Evolutionary conservation across 1,140 invertebrate genomes (phyloP).

Genomic region (Rhagoletis pomonella): DNA sequence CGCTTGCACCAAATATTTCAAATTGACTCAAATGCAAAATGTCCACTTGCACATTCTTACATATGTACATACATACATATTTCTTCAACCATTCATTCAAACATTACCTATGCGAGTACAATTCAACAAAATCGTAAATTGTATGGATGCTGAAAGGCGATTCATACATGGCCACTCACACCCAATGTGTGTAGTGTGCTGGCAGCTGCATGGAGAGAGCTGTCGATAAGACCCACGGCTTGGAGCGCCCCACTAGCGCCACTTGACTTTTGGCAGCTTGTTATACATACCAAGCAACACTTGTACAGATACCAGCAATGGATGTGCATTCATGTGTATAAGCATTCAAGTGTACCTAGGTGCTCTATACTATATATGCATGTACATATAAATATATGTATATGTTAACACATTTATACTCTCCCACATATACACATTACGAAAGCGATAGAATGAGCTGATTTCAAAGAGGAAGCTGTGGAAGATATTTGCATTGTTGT

Average conservation of each 20-base stretch:
- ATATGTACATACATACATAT: too few species aligned
- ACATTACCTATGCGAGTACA: not conserved
- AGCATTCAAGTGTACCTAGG: too few species aligned
- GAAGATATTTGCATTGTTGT: conserved; percentile 45
- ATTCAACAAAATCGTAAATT: not conserved
- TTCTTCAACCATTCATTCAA: too few species aligned
- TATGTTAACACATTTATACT: too few species aligned
- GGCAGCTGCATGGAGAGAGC: not conserved
- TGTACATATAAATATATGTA: not conserved
- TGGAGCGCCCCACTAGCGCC: conserved; percentile 5
- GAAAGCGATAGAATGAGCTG: not conserved
- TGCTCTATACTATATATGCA: not conserved
- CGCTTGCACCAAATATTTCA: too few species aligned
- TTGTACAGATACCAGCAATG: not conserved
- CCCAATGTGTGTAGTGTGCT: not conserved
- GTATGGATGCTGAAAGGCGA: not conserved
- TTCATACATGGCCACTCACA: not conserved
- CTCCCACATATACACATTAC: not conserved
- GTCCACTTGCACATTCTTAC: too few species aligned
- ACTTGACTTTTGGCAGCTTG: conserved; percentile 31
- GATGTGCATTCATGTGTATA: not conserved
- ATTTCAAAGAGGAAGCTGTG: not conserved
- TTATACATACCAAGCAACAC: conserved; percentile 19
- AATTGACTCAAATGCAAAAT: too few species aligned
- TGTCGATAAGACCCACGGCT: conserved; percentile 2